Evolutionary conservation across 2,113 vertebrate genomes (phyloP).

Genomic region (Zootoca vivipara): DNA sequence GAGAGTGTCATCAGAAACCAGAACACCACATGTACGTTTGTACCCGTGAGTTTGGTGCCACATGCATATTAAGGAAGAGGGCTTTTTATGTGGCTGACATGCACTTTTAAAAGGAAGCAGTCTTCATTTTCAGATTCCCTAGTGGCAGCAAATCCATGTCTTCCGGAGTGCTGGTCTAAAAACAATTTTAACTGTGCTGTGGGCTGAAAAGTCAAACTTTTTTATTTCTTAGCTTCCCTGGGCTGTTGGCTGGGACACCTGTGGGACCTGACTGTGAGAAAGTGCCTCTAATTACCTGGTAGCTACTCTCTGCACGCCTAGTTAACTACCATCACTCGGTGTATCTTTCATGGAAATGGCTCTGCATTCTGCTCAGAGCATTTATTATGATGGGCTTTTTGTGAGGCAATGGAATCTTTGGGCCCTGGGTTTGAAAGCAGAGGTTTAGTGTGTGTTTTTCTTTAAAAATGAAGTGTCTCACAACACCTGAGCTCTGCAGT

Average conservation of each 20-base stretch:
- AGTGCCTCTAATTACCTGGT: conserved; percentile 8
- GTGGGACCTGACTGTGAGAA: background rate
- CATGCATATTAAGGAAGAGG: background rate
- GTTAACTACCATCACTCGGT: background rate
- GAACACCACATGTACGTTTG: background rate
- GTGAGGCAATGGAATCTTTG: conserved; percentile 49
- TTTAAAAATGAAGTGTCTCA: conserved; percentile 7
- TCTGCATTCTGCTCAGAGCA: background rate
- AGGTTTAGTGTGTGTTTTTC: background rate
- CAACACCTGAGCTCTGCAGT: background rate
- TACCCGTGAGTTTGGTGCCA: no score
- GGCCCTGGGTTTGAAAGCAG: conserved; percentile 37
- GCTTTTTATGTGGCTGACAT: background rate
- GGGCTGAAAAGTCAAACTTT: background rate
- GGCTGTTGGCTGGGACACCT: background rate
- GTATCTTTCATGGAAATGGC: background rate
- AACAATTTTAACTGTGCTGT: background rate
- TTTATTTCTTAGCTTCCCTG: background rate
- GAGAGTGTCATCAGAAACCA: background rate
- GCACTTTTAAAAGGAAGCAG: background rate
- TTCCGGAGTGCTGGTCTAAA: background rate
- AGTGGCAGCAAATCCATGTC: background rate
- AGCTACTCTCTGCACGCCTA: background rate
- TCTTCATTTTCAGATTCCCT: background rate
- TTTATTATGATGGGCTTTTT: conserved; percentile 6